Conservation (phyloP, 2,888 invertebrate genomes). For the Xiphydria camelus region DNA sequence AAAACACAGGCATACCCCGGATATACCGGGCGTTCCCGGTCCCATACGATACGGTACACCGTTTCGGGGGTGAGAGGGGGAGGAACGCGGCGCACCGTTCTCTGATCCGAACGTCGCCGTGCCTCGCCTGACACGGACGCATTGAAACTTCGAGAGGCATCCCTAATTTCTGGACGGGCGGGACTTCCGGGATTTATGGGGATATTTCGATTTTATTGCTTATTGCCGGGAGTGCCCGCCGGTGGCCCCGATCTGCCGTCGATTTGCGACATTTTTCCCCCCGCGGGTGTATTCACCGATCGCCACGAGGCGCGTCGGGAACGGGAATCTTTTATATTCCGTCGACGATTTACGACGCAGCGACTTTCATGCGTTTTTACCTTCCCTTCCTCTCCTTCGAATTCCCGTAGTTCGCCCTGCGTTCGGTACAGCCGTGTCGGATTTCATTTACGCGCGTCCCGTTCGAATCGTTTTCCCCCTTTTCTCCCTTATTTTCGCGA, state of each 20-base stretch:
- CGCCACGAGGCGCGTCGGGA: too few relatives aligned
- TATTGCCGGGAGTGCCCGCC: conserved; percentile 24
- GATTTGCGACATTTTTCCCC: background rate
- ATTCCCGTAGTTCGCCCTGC: background rate
- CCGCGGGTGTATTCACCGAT: background rate
- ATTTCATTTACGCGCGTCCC: too few relatives aligned
- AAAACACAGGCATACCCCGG: conserved; percentile 20
- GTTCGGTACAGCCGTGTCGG: too few relatives aligned
- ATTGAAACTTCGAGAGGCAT: conserved; percentile 9
- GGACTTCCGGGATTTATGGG: conserved; percentile 28
- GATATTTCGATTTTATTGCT: conserved; percentile 40
- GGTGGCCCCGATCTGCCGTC: background rate
- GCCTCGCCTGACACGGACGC: conserved; percentile 13
- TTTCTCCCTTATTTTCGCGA: too few relatives aligned
- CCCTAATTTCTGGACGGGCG: conserved; percentile 14
- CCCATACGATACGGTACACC: background rate
- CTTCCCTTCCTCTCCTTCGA: background rate
- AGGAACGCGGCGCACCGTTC: background rate
- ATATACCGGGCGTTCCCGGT: conserved; percentile 1
- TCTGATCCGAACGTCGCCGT: too few relatives aligned
- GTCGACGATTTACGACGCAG: too few relatives aligned
- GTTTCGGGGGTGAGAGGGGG: background rate
- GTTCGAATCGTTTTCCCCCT: too few relatives aligned
- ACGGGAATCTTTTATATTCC: too few relatives aligned
- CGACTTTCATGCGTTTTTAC: too few relatives aligned